Conservation (phyloP, 1,140 invertebrate species). For the Trissolcus basalis region DNA sequence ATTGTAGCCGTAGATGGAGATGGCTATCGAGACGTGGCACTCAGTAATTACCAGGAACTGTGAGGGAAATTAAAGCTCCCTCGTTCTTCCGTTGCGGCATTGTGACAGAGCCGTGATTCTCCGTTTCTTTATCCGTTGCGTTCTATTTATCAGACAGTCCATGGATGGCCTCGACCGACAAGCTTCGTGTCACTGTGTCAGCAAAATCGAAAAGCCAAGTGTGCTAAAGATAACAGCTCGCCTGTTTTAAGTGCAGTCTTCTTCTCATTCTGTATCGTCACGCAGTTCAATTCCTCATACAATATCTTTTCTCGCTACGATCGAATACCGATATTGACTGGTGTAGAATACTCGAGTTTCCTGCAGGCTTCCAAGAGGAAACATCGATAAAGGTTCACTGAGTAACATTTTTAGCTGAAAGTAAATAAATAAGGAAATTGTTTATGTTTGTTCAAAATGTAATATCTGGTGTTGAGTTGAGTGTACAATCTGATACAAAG, state of each 20-base stretch:
- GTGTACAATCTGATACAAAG: no score
- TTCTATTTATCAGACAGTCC: constrained; percentile 71
- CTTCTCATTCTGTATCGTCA: constrained; percentile 37
- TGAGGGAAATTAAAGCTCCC: constrained; percentile 74
- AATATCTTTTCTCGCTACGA: constrained; percentile 28
- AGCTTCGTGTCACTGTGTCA: constrained; percentile 73
- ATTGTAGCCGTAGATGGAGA: constrained; percentile 73
- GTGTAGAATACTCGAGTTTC: not conserved
- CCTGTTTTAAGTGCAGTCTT: constrained; percentile 46
- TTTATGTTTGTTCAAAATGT: no score
- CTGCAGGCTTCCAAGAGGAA: no score
- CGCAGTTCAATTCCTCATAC: constrained; percentile 26
- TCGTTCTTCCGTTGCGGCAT: constrained; percentile 71
- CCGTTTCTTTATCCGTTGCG: constrained; percentile 64
- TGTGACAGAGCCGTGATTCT: constrained; percentile 65
- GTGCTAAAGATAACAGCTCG: constrained; percentile 54
- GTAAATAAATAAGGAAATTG: no score
- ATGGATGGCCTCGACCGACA: constrained; percentile 66
- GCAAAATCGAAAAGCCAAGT: constrained; percentile 66
- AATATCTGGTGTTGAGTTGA: no score
- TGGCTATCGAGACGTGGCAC: constrained; percentile 70
- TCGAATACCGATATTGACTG: constrained; percentile 33
- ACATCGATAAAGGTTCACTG: not conserved
- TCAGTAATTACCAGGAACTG: constrained; percentile 74
- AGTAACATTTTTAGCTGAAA: not conserved